phyloP scores from a whole-genome alignment of 2,888 invertebrate genomes.

The Orgyia antiqua region DNA sequence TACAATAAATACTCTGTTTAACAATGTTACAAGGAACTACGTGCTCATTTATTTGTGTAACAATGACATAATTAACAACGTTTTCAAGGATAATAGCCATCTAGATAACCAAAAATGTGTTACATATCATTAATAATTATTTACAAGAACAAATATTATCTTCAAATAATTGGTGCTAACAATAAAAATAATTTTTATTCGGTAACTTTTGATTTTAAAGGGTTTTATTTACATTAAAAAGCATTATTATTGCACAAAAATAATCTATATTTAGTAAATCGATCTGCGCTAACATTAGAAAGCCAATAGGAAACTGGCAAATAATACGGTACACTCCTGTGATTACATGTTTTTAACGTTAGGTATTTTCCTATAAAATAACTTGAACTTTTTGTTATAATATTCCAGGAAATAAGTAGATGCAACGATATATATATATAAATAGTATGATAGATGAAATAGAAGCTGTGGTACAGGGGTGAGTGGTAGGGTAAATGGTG shows the following conservation, averaged over 20 bases:
- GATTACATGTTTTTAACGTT: no score
- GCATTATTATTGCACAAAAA: no score
- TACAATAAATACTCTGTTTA: slow-evolving; percentile 30
- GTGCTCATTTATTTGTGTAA: slow-evolving; percentile 26
- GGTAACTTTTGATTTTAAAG: no score
- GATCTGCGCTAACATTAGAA: no score
- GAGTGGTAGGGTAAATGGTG: slow-evolving; percentile 14
- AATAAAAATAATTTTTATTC: no score
- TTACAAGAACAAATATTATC: background rate
- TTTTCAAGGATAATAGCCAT: slow-evolving; percentile 27
- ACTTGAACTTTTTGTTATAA: slow-evolving; percentile 12
- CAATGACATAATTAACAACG: slow-evolving; percentile 24
- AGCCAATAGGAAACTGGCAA: no score
- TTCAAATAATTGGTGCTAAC: no score
- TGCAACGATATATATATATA: no score
- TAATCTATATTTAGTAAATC: no score
- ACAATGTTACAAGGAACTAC: slow-evolving; percentile 31
- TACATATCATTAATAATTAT: slow-evolving; percentile 1
- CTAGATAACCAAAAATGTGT: slow-evolving; percentile 14
- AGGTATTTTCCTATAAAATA: background rate
- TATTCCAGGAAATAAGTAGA: slow-evolving; percentile 26
- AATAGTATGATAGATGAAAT: slow-evolving; percentile 14
- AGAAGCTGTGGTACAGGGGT: slow-evolving; percentile 23
- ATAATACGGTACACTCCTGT: no score
- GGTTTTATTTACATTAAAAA: no score